Evolutionary conservation across 2,113 vertebrate species (phyloP).

Genomic region (Megaleporinus macrocephalus): DNA sequence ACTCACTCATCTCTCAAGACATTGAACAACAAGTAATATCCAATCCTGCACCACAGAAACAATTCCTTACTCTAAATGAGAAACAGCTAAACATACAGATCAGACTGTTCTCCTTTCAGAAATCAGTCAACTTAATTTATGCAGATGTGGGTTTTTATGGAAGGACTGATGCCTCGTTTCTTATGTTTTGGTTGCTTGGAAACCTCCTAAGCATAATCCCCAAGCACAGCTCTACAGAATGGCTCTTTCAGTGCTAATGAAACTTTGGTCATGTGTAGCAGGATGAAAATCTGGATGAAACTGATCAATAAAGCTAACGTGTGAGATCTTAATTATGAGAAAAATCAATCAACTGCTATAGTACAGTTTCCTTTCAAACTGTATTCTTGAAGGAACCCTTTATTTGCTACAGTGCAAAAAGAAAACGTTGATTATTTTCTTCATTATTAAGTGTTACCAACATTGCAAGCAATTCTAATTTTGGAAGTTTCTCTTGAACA

Average conservation of each 20-base stretch:
- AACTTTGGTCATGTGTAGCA: neutral
- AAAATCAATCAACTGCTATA: neutral
- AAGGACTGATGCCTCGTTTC: neutral
- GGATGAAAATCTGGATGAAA: neutral
- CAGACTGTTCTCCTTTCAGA: neutral
- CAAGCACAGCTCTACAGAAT: neutral
- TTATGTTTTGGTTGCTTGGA: neutral
- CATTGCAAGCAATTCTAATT: no score
- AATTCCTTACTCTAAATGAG: neutral
- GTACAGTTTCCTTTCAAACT: no score
- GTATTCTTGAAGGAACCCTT: no score
- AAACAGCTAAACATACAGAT: neutral
- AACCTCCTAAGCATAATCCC: neutral
- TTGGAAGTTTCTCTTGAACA: no score
- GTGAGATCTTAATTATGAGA: neutral
- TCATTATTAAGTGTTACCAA: no score
- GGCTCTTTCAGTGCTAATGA: neutral
- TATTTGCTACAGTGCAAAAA: no score
- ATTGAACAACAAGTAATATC: neutral
- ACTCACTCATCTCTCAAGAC: neutral
- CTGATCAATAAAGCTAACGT: neutral
- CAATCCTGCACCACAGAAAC: neutral
- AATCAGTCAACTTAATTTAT: neutral
- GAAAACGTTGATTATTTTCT: no score
- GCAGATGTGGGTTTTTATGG: neutral